Evolutionary conservation across 1,140 invertebrate genomes (phyloP).

Genomic region (Pseudomyrmex dendroicus): DNA sequence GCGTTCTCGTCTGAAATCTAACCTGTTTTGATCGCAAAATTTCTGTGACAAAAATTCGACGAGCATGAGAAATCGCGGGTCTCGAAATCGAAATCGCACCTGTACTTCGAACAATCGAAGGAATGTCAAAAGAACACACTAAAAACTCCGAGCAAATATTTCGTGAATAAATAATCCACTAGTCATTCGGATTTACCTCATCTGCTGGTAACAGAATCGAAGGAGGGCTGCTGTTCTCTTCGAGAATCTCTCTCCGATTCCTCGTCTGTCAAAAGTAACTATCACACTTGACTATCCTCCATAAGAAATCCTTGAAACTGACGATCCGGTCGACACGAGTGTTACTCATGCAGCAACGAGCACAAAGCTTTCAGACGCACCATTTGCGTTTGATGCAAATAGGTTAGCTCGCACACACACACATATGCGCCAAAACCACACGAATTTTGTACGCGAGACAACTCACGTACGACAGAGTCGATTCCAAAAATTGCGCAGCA

Average conservation of each 20-base stretch:
- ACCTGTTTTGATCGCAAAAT: not conserved
- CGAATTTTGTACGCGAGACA: not conserved
- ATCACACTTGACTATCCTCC: slow-evolving; percentile 37
- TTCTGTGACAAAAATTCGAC: not conserved
- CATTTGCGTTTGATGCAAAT: not conserved
- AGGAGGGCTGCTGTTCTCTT: no score
- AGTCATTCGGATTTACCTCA: no score
- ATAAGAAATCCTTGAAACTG: slow-evolving; percentile 14
- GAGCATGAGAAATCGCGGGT: not conserved
- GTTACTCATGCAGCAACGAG: slow-evolving; percentile 23
- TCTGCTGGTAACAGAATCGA: no score
- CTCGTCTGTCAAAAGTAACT: not conserved
- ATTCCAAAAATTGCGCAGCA: not conserved
- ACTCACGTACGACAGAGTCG: not conserved
- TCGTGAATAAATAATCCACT: no score
- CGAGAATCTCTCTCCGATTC: not conserved
- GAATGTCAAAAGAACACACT: no score
- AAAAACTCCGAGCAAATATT: no score
- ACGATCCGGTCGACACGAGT: slow-evolving; percentile 13
- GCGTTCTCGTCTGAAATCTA: not conserved
- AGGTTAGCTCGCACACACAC: slow-evolving; percentile 18
- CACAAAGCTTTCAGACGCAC: not conserved
- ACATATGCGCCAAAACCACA: not conserved
- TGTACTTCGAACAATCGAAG: not conserved
- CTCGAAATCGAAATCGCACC: not conserved